Evolutionary conservation across 2,888 invertebrate species (phyloP).

Genomic region (Drosophila mimetica): DNA sequence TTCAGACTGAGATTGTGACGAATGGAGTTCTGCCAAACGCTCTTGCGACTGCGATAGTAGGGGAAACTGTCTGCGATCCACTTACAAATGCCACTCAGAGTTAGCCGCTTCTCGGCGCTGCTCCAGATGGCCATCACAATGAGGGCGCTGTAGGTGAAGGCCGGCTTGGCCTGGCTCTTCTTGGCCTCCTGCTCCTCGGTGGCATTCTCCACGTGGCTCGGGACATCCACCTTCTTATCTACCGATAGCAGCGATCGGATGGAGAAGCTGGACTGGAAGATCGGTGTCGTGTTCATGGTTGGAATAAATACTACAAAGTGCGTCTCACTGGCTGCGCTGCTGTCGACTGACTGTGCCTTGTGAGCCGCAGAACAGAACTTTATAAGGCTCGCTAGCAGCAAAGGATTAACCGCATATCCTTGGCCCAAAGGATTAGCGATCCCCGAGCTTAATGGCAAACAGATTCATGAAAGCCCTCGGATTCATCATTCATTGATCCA

Average conservation of each 20-base stretch:
- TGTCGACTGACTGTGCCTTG: conserved; percentile 43
- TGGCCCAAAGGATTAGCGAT: conserved; percentile 16
- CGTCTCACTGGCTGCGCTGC: conserved; percentile 6
- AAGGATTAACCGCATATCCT: conserved; percentile 52
- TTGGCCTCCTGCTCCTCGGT: conserved; percentile 55
- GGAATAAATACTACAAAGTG: background rate
- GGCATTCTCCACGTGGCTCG: conserved; percentile 46
- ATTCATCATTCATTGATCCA: conserved; percentile 73
- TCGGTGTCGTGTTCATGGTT: conserved; percentile 79
- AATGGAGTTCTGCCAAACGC: conserved; percentile 98
- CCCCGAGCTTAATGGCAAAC: conserved; percentile 33
- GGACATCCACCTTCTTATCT: conserved; percentile 2
- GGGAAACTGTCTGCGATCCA: conserved; percentile 99
- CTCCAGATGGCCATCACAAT: conserved; percentile 99
- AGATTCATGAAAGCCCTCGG: conserved; percentile 68
- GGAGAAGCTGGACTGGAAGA: conserved; percentile 76
- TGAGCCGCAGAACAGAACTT: too few species aligned
- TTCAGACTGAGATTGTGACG: conserved; percentile 86
- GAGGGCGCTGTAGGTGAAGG: conserved; percentile 98
- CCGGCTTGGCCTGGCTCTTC: conserved; percentile 88
- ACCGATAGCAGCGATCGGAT: conserved; percentile 68
- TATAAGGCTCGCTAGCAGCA: too few species aligned
- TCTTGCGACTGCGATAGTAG: conserved; percentile 97
- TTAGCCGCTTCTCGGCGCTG: conserved; percentile 95
- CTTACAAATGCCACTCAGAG: conserved; percentile 97